Conservation (phyloP, 2,888 invertebrate species). For the Steinernema carpocapsae region DNA sequence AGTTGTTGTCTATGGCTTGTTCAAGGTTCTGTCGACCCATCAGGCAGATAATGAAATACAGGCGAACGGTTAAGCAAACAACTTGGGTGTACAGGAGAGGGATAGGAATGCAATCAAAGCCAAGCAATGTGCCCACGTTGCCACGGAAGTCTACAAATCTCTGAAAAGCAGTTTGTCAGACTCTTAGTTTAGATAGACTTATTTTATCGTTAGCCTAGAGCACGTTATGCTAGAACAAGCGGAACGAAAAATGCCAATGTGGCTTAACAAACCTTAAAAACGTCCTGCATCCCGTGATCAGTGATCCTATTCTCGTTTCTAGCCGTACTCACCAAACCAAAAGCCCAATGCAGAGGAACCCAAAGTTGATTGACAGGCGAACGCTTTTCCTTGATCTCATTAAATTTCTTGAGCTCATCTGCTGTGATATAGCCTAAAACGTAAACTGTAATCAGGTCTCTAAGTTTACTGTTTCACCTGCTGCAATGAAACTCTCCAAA, state of each 20-base stretch:
- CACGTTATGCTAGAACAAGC: no score
- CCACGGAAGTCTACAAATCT: conserved; percentile 1
- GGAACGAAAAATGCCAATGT: no score
- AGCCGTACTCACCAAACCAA: background rate
- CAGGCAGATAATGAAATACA: conserved; percentile 68
- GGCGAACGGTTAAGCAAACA: conserved; percentile 15
- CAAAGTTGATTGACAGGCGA: background rate
- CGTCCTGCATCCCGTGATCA: conserved; percentile 15
- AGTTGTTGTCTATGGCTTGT: background rate
- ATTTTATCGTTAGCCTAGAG: no score
- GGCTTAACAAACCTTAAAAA: background rate
- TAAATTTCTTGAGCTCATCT: background rate
- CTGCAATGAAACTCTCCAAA: conserved; percentile 5
- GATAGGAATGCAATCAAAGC: conserved; percentile 70
- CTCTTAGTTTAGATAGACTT: no score
- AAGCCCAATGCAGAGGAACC: conserved; percentile 4
- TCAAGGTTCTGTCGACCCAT: conserved; percentile 63
- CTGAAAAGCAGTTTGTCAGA: no score
- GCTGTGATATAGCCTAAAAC: background rate
- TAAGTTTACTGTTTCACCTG: background rate
- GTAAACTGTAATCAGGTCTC: background rate
- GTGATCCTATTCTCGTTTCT: background rate
- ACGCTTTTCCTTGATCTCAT: background rate
- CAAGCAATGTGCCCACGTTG: conserved; percentile 59
- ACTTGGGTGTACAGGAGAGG: conserved; percentile 70